Base-by-base conservation (phyloP, 2,888 invertebrate species). In the Cataglyphis cursor region DNA sequence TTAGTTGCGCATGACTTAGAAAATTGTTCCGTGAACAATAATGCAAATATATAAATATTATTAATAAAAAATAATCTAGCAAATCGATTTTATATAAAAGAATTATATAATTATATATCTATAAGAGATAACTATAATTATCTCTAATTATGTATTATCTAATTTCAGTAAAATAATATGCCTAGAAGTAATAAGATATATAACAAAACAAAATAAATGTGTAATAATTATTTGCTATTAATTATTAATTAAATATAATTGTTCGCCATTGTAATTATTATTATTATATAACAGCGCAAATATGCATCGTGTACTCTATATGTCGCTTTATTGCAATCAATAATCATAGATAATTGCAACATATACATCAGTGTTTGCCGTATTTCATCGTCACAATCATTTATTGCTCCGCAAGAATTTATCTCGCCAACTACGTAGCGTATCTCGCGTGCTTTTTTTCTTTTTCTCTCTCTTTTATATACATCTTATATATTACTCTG, bases 331-430 rank as follows among this genome's bases (percentile, higher is more conserved):
- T 73, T 44, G 31, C 28, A 73, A 59, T 73, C 51, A 76, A 9
- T 70, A 76, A 76, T 54, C 35, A 15, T 21, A 72, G 74, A 18
- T 80, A 48, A 73, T 59, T 80, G 44, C 21, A 44, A 41, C 18
- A 12, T 62, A 75, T 62, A 28, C 21, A 65, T 74, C 38, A 54
- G 61, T 12, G 31, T 73, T 76, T 15, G 28, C 1, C 38, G 28
- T 21, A 21, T 72, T 74, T 74, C 4, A 8, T 21, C 78, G 18
- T 54, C 38, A 85, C 76, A 48, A 35, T 80, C 51, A 41, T 66
- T 31, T 82, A 66, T 87, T 81, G 28, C 70, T 88, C 82, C 61
- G 66, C 59, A 59, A 48, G 64, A 64, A 70, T 84, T 83, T 80
- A 84, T 88, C 85, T 82, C 31, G 35, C 31, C 15, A 54, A 48